Evolutionary conservation across 2,888 invertebrate species (phyloP).

Genomic region (Cartodere bifasciata): DNA sequence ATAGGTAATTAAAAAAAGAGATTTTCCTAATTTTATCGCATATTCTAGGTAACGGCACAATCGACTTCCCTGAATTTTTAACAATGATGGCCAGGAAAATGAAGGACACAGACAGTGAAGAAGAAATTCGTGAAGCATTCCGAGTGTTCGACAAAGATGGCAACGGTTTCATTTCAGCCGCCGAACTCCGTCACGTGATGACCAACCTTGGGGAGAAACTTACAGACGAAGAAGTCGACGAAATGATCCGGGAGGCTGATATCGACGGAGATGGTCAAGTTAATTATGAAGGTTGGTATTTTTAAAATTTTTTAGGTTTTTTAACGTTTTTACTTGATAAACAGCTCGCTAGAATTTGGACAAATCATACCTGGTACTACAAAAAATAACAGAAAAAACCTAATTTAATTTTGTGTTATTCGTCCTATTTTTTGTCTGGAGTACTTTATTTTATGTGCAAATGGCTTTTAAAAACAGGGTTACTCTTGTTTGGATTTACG

Average conservation of each 20-base stretch:
- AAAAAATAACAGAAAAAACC: too few species aligned
- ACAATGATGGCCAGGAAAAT: conserved; percentile 99
- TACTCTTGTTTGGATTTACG: too few species aligned
- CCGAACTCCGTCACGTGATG: conserved; percentile 98
- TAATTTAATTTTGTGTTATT: too few species aligned
- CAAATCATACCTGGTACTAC: too few species aligned
- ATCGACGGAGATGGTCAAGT: conserved; percentile 99
- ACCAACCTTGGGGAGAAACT: conserved; percentile 99
- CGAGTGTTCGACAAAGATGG: conserved; percentile 99
- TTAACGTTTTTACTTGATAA: conserved; percentile 4
- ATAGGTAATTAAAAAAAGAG: too few species aligned
- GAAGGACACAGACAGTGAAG: conserved; percentile 99
- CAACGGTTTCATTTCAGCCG: conserved; percentile 97
- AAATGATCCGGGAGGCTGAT: conserved; percentile 98
- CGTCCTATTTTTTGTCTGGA: too few species aligned
- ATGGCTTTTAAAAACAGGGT: too few species aligned
- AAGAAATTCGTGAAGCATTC: conserved; percentile 98
- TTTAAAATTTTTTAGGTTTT: too few species aligned
- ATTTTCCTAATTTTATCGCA: conserved; percentile 16
- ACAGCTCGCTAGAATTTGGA: too few species aligned
- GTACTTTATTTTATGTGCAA: too few species aligned
- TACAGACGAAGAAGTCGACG: conserved; percentile 98
- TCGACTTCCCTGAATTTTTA: conserved; percentile 99
- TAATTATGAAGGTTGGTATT: conserved; percentile 80
- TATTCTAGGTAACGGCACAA: conserved; percentile 99